Base-by-base conservation (phyloP, 2,113 vertebrate species). In the Leptobrachium ailaonicum region DNA sequence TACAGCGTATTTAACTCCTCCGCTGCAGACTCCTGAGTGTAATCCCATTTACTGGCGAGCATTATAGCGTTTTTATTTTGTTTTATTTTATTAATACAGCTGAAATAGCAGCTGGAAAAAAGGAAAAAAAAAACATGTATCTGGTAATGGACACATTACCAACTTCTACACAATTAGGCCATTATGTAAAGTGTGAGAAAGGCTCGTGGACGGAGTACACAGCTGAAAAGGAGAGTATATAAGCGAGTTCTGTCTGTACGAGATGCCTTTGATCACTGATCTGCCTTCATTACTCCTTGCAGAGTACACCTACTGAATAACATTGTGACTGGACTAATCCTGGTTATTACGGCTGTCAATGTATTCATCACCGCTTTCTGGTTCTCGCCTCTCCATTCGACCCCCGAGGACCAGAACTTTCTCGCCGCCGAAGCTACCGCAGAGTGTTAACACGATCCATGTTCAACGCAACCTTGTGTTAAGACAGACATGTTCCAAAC, bases 281-380 rank as follows among this genome's bases (percentile, higher is more conserved):
- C 53, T 66, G 75, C 79, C 85, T 80, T 69, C 54, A 76, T 77
- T 82, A 85, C 44, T 50, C 54, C 76, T 87, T 1, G 0, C 82
- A 42, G 75, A 62, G 82, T 79, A 75, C 53, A 66, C 71, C 78
- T 86, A 80, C 76, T 85, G 85, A 78, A 83, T 68, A 84, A 76
- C 14, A 12, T 63, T 67, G 78, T 83, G 76, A 54, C 84, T 66
- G 85, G 84, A 75, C 82, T 87, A 82, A 79, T 87, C 77, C 85
- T 84, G 66, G 63, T 88, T 83, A 83, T 84, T 82, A 5, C 64
- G 8, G 66, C 84, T 74, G 77, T 82, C 77, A 83, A 82, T 0
- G 0, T 78, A 82, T 85, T 86, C 69, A 69, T 79, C 82, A 83
- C 77, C 40, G 44, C 77, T 53, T 87, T 73, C 62, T 5, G 1